Conservation (phyloP, 1,140 invertebrate genomes). For the Heliconius melpomene region DNA sequence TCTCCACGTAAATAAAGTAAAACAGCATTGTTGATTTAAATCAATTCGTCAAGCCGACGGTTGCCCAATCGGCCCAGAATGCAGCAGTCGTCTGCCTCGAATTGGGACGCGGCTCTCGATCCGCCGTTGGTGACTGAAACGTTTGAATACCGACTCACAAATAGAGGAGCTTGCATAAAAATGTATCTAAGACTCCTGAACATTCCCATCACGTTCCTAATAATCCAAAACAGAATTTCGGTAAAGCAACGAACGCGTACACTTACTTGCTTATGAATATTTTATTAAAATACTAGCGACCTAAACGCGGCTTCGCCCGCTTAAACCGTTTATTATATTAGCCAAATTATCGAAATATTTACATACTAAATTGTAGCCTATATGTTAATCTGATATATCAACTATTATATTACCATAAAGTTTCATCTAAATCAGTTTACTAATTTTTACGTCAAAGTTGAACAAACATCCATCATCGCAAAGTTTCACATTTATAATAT, state of each 20-base stretch:
- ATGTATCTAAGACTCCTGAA: slow-evolving; percentile 31
- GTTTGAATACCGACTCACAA: slow-evolving; percentile 39
- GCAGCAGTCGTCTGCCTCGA: slow-evolving; percentile 49
- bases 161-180: slow-evolving; percentile 40
- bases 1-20: neutral
- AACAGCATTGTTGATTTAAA: slow-evolving; percentile 30
- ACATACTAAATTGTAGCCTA: no score
- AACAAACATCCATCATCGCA: no score
- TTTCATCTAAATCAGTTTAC: no score
- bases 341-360: no score
- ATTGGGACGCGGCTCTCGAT: slow-evolving; percentile 38
- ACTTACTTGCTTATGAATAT: neutral
- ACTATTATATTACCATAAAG: no score
- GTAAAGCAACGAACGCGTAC: neutral
- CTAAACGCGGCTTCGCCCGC: no score
- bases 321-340: neutral
- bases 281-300: neutral
- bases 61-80: slow-evolving; percentile 71
- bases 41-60: slow-evolving; percentile 44
- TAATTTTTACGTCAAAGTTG: no score
- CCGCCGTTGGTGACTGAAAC: slow-evolving; percentile 42
- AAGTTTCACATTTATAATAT: no score
- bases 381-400: no score
- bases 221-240: slow-evolving; percentile 5
- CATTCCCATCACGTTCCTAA: slow-evolving; percentile 7